Conservation (phyloP, 2,888 invertebrate genomes). For the Bugulina stolonifera region DNA sequence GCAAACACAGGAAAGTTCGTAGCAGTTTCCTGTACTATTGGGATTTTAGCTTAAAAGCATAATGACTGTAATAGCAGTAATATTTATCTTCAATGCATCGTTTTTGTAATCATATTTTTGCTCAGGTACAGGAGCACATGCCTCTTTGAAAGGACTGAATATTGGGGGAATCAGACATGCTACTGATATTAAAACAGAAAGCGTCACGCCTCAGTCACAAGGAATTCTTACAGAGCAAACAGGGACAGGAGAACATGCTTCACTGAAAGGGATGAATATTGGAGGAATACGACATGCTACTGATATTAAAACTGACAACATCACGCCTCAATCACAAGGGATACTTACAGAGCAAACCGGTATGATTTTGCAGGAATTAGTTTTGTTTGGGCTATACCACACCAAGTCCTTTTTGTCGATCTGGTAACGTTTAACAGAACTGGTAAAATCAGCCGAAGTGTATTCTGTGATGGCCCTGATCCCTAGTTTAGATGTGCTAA, state of each 20-base stretch:
- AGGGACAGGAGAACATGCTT: constrained; percentile 46
- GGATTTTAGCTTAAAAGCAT: no score
- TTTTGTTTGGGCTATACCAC: neutral
- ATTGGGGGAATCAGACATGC: neutral
- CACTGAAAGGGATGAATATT: constrained; percentile 48
- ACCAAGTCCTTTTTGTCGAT: no score
- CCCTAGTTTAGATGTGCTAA: no score
- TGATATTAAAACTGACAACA: neutral
- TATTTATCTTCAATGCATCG: no score
- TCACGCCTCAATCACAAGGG: neutral
- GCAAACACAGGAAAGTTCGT: neutral
- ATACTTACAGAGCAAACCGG: constrained; percentile 1
- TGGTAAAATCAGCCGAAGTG: no score
- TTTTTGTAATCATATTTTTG: no score
- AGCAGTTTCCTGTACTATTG: no score
- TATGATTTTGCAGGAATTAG: constrained; percentile 36
- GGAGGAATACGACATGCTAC: constrained; percentile 43
- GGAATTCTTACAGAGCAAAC: neutral
- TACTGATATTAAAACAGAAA: neutral
- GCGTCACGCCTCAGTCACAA: neutral
- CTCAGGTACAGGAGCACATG: neutral
- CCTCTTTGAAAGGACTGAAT: constrained; percentile 8
- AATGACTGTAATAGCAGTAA: no score
- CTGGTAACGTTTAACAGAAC: no score
- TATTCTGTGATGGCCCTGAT: no score